Conservation (phyloP, 2,888 invertebrate genomes). For the Andrena hattorfiana region DNA sequence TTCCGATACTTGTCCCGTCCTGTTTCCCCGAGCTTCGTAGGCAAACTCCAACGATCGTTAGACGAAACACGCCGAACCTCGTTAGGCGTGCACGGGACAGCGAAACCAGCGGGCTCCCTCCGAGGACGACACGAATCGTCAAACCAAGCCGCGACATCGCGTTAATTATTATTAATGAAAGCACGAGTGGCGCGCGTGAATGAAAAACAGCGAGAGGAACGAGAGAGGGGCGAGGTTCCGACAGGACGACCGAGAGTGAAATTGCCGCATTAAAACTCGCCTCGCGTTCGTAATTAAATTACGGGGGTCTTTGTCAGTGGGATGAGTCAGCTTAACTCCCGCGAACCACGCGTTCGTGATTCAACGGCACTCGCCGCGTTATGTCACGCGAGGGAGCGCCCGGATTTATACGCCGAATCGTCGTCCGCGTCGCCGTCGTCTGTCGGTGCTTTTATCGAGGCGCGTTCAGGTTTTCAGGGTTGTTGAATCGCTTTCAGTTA, state of each 20-base stretch:
- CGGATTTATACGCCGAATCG: conserved; percentile 69
- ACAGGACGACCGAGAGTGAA: conserved; percentile 9
- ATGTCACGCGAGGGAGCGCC: conserved; percentile 68
- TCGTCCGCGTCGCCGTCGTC: conserved; percentile 21
- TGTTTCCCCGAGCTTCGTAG: conserved; percentile 27
- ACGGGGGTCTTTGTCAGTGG: conserved; percentile 18
- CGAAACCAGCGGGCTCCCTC: not conserved
- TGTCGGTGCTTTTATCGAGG: conserved; percentile 73
- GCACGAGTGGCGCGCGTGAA: not conserved
- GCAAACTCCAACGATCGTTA: conserved; percentile 3
- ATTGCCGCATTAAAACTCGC: conserved; percentile 13
- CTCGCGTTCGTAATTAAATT: conserved; percentile 39
- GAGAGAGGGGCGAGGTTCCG: too few relatives aligned
- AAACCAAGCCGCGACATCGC: not conserved
- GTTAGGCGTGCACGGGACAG: conserved; percentile 4
- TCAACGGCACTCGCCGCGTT: conserved; percentile 50
- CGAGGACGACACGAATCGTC: conserved; percentile 1
- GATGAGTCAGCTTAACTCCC: conserved; percentile 45
- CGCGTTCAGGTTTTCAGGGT: conserved; percentile 77
- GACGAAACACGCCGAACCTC: not conserved
- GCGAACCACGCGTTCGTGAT: conserved; percentile 51
- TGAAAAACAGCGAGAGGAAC: not conserved
- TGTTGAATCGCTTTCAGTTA: conserved; percentile 81
- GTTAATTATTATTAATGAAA: conserved; percentile 37
- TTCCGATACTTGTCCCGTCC: conserved; percentile 4